Conservation (phyloP, 2,888 invertebrate species). For the Bombylius major region DNA sequence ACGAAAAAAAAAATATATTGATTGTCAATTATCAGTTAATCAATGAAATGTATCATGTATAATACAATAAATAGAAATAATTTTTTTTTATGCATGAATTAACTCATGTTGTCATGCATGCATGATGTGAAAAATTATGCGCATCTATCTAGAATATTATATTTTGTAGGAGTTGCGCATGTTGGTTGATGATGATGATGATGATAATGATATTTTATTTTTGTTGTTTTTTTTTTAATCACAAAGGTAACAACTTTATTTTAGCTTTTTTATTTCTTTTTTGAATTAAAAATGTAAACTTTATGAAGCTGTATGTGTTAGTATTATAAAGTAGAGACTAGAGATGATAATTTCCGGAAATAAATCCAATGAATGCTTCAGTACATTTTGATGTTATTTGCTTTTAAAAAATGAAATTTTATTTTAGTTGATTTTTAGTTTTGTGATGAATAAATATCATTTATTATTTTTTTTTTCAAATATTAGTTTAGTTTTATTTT, state of each 20-base stretch:
- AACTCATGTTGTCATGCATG: slow-evolving; percentile 5
- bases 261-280: no score
- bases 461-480: no score
- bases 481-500: no score
- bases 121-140: no score
- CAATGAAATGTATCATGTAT: no score
- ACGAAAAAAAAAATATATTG: no score
- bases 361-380: slow-evolving; percentile 14
- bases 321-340: not conserved
- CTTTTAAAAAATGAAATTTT: not conserved
- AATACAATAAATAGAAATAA: not conserved
- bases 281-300: not conserved
- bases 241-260: not conserved
- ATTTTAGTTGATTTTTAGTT: not conserved
- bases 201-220: not conserved
- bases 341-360: slow-evolving; percentile 13
- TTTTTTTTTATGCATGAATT: slow-evolving; percentile 6
- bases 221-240: not conserved
- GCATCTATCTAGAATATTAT: no score
- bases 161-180: no score
- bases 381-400: slow-evolving; percentile 11
- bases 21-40: no score
- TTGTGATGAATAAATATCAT: no score
- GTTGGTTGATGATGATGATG: not conserved
- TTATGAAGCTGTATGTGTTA: not conserved